These are phyloP conservation scores for Cydia pomonella DNA, from an alignment of 1,140 invertebrate genomes.

Conservation along the genomic window DNA sequence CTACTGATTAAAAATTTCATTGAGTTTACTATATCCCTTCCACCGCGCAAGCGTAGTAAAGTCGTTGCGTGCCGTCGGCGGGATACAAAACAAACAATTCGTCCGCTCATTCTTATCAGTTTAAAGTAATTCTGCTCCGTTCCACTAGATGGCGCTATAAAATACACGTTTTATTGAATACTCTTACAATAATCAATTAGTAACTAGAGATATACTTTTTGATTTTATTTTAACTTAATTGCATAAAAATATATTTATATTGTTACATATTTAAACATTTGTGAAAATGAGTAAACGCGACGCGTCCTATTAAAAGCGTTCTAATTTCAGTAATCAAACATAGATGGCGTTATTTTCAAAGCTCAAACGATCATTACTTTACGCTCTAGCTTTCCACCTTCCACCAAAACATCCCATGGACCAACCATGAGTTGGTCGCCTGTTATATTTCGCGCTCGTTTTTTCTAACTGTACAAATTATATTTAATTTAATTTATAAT, in stretches of 20 bases:
- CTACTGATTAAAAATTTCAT: constrained; percentile 64
- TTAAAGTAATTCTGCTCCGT: constrained; percentile 38
- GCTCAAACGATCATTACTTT: constrained; percentile 59
- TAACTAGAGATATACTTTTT: background rate
- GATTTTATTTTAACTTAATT: background rate
- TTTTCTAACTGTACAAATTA: constrained; percentile 52
- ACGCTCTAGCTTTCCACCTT: constrained; percentile 31
- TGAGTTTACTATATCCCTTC: constrained; percentile 62
- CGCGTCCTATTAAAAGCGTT: background rate
- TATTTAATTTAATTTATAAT: constrained; percentile 45
- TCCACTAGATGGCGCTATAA: background rate
- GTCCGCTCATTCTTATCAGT: constrained; percentile 22
- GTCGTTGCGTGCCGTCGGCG: constrained; percentile 49
- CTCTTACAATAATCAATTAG: background rate
- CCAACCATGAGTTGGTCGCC: constrained; percentile 64
- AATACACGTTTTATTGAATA: background rate
- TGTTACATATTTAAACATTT: background rate
- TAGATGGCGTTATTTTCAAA: constrained; percentile 47
- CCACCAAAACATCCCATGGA: constrained; percentile 64
- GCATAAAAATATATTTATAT: background rate
- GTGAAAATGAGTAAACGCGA: background rate
- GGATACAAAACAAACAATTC: constrained; percentile 31
- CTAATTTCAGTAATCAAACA: background rate
- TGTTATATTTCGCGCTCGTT: constrained; percentile 67
- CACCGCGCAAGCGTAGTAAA: constrained; percentile 66